Evolutionary conservation across 2,888 invertebrate genomes (phyloP), one percentile per base, ranked within the genome.

Genomic region (Tetranychus truncatus): DNA sequence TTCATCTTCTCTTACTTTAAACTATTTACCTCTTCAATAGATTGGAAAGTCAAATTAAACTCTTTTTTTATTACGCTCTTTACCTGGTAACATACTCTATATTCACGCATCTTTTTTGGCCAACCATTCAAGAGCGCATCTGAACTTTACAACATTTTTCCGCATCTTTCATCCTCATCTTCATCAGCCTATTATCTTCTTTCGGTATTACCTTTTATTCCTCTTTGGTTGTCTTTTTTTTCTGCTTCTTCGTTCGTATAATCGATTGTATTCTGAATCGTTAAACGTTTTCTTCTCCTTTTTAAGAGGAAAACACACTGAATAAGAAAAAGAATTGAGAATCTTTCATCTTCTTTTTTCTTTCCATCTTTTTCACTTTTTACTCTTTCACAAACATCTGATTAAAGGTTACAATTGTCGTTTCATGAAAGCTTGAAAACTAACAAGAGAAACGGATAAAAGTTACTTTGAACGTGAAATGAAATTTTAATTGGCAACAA

Each of bases 401-500:
- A 55, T 55, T 55, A 55, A 55, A 55, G 55, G 55, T 15, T 55
- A 55, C 9, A 15, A 55, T 15, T 55, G 55, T 55, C 55, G 9
- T 55, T 46, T 6, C 55, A 55, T 55, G 3, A 15, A 55, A 55
- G 55, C 55, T 55, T 55, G 55, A 55, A 55, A 15, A 55, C 15
- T 55, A 55, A 55, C 55, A 55, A 55, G 34, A 34, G 34, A 34
- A 34, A 34, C 34, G 34, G 34, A 34, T 34, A 34, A 34, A 34
- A 34, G 34, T 34, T 34, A 34, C 34, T 34, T 34, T 55, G 55
- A 55, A 55, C 55, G 55, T 55, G 55, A 55, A 55, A 55, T 55
- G 55, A 55, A 55, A 55, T 55, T 55, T 55, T 55, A 55, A 55
- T 55, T 55, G 55, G 55, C 55, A 55, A 55, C 55, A 55, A 55